Evolutionary conservation across 2,888 invertebrate species (phyloP).

Genomic region (Petrolisthes cinctipes): DNA sequence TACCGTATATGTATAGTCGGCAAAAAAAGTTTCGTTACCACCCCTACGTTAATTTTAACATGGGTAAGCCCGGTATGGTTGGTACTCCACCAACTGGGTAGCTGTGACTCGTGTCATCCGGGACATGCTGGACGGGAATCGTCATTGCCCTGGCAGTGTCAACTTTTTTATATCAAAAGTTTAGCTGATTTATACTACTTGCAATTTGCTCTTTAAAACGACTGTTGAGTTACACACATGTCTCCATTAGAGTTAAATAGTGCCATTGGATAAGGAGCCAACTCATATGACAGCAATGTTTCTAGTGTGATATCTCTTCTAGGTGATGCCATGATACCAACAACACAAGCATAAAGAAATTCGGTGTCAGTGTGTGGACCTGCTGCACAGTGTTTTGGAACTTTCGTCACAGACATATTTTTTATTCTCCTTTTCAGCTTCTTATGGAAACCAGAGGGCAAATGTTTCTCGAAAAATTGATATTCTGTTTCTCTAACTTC

Average conservation of each 20-base stretch:
- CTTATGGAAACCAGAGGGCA: not conserved
- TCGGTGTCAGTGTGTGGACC: not conserved
- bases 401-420: not conserved
- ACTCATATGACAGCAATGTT: not conserved
- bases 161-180: no score
- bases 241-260: not conserved
- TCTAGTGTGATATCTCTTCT: not conserved
- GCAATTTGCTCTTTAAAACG: not conserved
- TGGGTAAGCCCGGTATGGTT: no score
- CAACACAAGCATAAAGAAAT: not conserved
- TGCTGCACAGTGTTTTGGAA: not conserved
- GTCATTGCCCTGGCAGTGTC: no score
- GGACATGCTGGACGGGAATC: no score
- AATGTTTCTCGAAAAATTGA: not conserved
- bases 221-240: not conserved
- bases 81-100: no score
- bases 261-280: not conserved
- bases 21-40: no score
- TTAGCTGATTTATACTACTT: no score
- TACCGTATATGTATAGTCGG: no score
- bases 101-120: no score
- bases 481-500: not conserved
- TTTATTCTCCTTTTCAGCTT: not conserved
- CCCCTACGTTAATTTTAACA: no score
- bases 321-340: not conserved